These are phyloP conservation scores for Oophaga sylvatica DNA, from an alignment of 2,797 vertebrate genomes.

Conservation along the genomic window DNA sequence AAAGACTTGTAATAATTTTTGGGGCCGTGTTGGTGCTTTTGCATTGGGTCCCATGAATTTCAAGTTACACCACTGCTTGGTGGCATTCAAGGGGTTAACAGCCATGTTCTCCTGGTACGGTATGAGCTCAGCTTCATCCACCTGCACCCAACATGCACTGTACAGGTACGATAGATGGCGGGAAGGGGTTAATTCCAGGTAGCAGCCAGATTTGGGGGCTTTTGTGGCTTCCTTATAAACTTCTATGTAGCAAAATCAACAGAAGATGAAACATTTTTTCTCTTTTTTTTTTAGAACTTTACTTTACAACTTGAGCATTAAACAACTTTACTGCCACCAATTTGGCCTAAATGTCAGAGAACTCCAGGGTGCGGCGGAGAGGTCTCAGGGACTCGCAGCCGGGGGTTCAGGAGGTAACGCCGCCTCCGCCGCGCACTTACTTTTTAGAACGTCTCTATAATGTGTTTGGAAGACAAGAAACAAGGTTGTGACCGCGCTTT, in stretches of 20 bases:
- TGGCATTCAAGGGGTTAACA: too few species aligned
- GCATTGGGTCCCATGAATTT: background rate
- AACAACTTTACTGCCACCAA: slow-evolving; percentile 1
- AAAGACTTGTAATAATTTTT: too few species aligned
- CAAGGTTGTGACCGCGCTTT: slow-evolving; percentile 64
- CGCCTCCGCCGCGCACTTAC: slow-evolving; percentile 1
- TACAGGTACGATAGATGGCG: too few species aligned
- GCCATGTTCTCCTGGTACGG: too few species aligned
- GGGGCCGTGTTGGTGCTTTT: background rate
- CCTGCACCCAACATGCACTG: too few species aligned
- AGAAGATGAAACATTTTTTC: background rate
- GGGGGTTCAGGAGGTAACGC: slow-evolving; percentile 49
- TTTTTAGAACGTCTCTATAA: slow-evolving; percentile 45
- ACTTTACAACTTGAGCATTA: background rate
- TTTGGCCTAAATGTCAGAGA: slow-evolving; percentile 16
- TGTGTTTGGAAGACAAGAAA: slow-evolving; percentile 56
- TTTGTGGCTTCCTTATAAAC: too few species aligned
- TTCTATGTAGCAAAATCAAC: background rate
- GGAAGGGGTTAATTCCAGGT: too few species aligned
- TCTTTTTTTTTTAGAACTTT: background rate
- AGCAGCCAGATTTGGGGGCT: too few species aligned
- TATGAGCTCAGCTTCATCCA: too few species aligned
- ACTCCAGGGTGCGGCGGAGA: background rate
- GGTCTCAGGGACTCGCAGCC: slow-evolving; percentile 18
- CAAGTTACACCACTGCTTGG: too few species aligned